Conservation (phyloP, 2,797 vertebrate species). For the Okamejei kenojei region DNA sequence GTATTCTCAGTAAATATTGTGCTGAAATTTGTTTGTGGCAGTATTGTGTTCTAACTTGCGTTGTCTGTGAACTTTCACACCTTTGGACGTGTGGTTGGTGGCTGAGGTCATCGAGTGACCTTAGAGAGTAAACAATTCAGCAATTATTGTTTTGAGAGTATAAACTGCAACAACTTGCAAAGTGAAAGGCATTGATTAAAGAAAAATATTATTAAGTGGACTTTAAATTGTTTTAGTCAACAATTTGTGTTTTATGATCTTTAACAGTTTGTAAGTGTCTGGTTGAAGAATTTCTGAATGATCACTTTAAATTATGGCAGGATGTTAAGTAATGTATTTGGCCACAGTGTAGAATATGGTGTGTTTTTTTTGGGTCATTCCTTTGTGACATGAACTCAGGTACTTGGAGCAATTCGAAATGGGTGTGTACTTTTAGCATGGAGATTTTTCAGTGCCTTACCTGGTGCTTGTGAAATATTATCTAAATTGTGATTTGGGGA, state of each 20-base stretch:
- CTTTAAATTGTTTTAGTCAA: not conserved
- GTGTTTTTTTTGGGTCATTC: not conserved
- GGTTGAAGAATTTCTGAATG: not conserved
- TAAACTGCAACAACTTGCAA: constrained; percentile 39
- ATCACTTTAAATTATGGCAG: not conserved
- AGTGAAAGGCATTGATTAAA: not conserved
- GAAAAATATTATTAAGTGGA: not conserved
- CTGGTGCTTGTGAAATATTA: not conserved
- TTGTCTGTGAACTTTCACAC: constrained; percentile 15
- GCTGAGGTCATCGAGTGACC: constrained; percentile 43
- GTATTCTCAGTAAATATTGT: not conserved
- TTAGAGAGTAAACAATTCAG: constrained; percentile 53
- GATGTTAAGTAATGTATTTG: not conserved
- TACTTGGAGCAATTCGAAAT: not conserved
- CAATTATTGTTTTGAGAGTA: constrained; percentile 42
- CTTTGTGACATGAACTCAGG: not conserved
- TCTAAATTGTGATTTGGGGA: not conserved
- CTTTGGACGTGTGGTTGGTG: not conserved
- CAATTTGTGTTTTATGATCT: not conserved
- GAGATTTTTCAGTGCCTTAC: not conserved
- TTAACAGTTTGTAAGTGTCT: not conserved
- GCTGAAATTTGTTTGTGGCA: not conserved
- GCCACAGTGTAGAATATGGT: not conserved
- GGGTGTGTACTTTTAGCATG: not conserved
- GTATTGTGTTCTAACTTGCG: not conserved